Conservation (phyloP, 2,113 vertebrate genomes). For the Anolis sagrei region DNA sequence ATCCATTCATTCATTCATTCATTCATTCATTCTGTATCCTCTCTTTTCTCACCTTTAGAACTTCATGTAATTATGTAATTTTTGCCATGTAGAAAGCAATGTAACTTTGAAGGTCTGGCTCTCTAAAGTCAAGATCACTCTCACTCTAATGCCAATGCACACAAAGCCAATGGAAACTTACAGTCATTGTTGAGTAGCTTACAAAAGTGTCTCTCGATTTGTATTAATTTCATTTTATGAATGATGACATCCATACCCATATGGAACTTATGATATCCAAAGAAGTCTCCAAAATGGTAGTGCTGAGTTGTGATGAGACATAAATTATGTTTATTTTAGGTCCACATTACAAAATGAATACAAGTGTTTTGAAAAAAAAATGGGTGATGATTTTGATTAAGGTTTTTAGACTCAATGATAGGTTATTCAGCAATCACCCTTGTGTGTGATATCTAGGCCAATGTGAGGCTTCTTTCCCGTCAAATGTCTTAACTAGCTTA, state of each 20-base stretch:
- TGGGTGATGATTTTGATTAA: conserved; percentile 52
- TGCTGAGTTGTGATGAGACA: conserved; percentile 74
- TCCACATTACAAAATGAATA: conserved; percentile 63
- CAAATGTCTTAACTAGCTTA: conserved; percentile 68
- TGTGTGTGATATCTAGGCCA: conserved; percentile 50
- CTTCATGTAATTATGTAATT: conserved; percentile 30
- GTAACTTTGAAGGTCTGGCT: conserved; percentile 49
- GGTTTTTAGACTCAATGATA: conserved; percentile 37
- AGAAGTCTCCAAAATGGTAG: conserved; percentile 77
- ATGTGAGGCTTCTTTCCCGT: conserved; percentile 61
- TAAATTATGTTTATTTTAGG: conserved; percentile 68
- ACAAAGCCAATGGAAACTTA: conserved; percentile 69
- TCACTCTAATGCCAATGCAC: conserved; percentile 53
- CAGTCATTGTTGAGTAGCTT: conserved; percentile 53
- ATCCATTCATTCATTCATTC: too few relatives aligned
- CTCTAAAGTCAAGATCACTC: conserved; percentile 60
- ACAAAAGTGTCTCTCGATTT: conserved; percentile 70
- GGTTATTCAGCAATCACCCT: conserved; percentile 52
- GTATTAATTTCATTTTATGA: conserved; percentile 72
- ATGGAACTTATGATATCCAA: conserved; percentile 77
- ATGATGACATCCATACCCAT: conserved; percentile 79
- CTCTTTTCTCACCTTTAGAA: conserved; percentile 38
- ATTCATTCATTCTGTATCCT: too few relatives aligned
- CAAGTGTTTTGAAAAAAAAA: conserved; percentile 59
- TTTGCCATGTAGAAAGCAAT: conserved; percentile 30